Percentiles rank a stretch among this genome's conserved stretches.
These are phyloP conservation scores for Gavialis gangeticus DNA, from an alignment of 2,113 vertebrate species.

Conservation along the genomic window DNA sequence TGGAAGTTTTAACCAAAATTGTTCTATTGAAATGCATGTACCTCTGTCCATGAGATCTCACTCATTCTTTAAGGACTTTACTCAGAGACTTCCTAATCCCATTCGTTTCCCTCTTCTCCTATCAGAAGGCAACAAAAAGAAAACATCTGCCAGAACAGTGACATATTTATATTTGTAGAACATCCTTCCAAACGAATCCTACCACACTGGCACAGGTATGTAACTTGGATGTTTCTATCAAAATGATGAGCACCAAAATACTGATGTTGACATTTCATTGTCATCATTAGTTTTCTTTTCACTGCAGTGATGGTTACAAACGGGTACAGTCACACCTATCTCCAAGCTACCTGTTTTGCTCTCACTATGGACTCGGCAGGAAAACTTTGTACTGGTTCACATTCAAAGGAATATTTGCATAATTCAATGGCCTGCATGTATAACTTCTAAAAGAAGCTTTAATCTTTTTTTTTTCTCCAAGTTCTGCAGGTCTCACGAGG, in stretches of 20 bases:
- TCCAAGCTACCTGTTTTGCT: not conserved
- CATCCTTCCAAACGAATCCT: not conserved
- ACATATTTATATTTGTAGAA: not conserved
- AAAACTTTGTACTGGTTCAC: not conserved
- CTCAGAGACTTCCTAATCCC: not conserved
- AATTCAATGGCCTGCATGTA: not conserved
- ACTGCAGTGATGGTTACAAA: not conserved
- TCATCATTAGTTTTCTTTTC: not conserved
- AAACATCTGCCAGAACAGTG: not conserved
- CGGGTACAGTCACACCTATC: not conserved
- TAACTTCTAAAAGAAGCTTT: not conserved
- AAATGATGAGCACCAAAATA: not conserved
- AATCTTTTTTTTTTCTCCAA: not conserved
- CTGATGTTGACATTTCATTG: not conserved
- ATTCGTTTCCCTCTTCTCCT: not conserved
- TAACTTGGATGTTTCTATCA: not conserved
- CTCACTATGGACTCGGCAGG: not conserved
- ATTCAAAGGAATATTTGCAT: not conserved
- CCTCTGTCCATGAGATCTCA: fast-evolving
- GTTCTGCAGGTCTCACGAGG: not conserved
- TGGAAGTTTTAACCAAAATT: not conserved
- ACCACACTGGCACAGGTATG: not conserved
- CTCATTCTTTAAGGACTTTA: not conserved
- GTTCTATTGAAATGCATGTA: fast-evolving
- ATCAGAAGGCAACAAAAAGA: not conserved